Percentiles rank a stretch among this genome's conserved stretches.
phyloP scores from a whole-genome alignment of 2,797 vertebrate species.

The Sylvia borin region DNA sequence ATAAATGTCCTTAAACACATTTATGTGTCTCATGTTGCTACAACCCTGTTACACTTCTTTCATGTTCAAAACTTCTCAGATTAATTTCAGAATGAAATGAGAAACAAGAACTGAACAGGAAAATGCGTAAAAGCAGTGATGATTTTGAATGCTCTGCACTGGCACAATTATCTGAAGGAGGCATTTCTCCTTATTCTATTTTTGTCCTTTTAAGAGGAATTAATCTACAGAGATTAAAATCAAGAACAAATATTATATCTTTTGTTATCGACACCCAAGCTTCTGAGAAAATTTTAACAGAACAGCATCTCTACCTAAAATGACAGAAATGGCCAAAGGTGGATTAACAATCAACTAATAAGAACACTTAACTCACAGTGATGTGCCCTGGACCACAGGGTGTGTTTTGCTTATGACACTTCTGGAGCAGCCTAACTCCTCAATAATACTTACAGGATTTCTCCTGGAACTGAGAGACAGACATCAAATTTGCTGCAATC shows the following conservation, averaged over 20 bases:
- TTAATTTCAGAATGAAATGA: neutral
- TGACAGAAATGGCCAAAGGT: neutral
- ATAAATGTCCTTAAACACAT: neutral
- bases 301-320: neutral
- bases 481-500: neutral
- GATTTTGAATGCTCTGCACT: neutral
- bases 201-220: neutral
- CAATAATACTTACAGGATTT: neutral
- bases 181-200: neutral
- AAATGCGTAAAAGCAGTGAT: neutral
- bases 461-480: neutral
- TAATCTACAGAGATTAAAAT: neutral
- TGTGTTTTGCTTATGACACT: neutral
- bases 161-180: neutral
- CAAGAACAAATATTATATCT: neutral
- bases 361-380: neutral
- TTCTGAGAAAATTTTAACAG: neutral
- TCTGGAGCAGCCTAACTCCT: neutral
- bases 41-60: neutral
- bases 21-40: neutral
- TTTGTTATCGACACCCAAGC: neutral
- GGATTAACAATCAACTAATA: neutral
- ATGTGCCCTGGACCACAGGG: neutral
- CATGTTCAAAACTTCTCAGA: neutral
- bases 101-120: neutral